phyloP scores from a whole-genome alignment of 2,888 invertebrate species.

The Lingula anatina region DNA sequence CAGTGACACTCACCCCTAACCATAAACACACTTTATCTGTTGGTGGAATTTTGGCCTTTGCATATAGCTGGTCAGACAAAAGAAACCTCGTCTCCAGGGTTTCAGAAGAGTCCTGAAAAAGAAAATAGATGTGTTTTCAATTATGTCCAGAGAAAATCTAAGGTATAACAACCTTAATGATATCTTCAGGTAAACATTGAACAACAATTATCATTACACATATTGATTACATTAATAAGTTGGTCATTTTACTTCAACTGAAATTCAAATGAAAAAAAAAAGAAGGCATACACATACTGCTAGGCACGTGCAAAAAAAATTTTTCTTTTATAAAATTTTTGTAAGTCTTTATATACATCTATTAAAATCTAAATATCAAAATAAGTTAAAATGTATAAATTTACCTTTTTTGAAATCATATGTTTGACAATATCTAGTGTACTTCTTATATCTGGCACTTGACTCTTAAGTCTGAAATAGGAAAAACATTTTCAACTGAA shows the following conservation, averaged over 20 bases:
- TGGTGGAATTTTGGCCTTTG: slow-evolving; percentile 79
- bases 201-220: background rate
- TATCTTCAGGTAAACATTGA: background rate
- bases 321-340: too few species aligned
- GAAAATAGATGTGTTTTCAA: slow-evolving; percentile 2
- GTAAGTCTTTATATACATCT: too few species aligned
- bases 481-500: too few species aligned
- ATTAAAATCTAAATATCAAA: too few species aligned
- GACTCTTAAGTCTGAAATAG: slow-evolving; percentile 65
- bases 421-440: slow-evolving; percentile 89
- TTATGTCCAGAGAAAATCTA: background rate
- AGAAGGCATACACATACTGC: background rate
- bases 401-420: slow-evolving; percentile 69
- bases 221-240: too few species aligned
- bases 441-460: slow-evolving; percentile 90
- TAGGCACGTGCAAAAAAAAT: background rate
- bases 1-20: slow-evolving; percentile 57
- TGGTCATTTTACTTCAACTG: too few species aligned
- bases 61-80: slow-evolving; percentile 85
- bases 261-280: too few species aligned
- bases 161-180: background rate
- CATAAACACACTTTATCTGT: slow-evolving; percentile 78
- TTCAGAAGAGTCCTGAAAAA: slow-evolving; percentile 55
- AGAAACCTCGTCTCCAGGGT: slow-evolving; percentile 84
- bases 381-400: too few species aligned